phyloP scores from a whole-genome alignment of 2,113 vertebrate species.

The Dermatemys mawii region DNA sequence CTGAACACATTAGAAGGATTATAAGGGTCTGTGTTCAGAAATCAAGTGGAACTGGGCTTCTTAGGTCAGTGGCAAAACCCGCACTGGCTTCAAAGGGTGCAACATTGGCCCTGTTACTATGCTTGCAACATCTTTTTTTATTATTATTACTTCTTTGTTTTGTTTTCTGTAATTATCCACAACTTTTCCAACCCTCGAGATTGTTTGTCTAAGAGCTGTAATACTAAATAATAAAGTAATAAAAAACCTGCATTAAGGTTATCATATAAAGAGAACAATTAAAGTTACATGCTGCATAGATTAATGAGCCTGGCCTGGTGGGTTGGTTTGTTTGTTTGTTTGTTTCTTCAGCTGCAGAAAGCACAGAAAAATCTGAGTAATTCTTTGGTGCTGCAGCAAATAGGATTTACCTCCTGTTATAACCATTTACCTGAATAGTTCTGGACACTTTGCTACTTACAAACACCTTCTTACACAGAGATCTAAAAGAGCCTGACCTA shows the following conservation, averaged over 20 bases:
- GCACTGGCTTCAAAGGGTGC: neutral
- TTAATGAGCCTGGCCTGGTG: constrained; percentile 9
- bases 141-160: neutral
- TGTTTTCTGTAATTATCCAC: constrained; percentile 11
- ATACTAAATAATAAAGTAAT: neutral
- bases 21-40: neutral
- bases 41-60: neutral
- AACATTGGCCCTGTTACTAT: constrained; percentile 14
- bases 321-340: too few relatives aligned
- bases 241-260: neutral
- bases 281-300: neutral
- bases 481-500: neutral
- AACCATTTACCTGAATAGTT: constrained; percentile 13
- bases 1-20: neutral
- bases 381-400: constrained; percentile 27
- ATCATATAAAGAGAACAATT: constrained; percentile 13
- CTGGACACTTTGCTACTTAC: neutral
- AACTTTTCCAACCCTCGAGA: constrained; percentile 10
- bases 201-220: constrained; percentile 11
- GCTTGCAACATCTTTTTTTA: neutral
- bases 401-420: constrained; percentile 9
- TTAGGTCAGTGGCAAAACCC: neutral
- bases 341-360: constrained; percentile 1
- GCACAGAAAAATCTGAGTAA: constrained; percentile 29
- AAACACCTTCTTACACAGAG: neutral